These are phyloP conservation scores for Zelleria hepariella DNA, from an alignment of 2,888 invertebrate species.

Conservation along the genomic window DNA sequence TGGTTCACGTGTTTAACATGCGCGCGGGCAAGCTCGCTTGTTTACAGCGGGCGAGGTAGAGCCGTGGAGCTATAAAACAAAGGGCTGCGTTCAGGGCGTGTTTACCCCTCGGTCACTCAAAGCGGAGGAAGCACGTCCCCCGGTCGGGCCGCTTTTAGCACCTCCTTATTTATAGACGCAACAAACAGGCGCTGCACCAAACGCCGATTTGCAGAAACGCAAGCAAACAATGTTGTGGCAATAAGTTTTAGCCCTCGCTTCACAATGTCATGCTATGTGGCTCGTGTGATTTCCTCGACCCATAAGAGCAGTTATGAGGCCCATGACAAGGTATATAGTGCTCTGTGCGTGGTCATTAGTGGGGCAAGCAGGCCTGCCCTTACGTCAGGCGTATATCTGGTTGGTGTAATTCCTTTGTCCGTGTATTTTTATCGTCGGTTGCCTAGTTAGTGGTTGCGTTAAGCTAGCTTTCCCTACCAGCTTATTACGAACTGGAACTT, in stretches of 20 bases:
- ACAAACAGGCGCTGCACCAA: conserved; percentile 43
- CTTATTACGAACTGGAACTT: conserved; percentile 22
- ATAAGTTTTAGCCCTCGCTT: conserved; percentile 4
- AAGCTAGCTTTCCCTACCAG: conserved; percentile 62
- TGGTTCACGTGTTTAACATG: conserved; percentile 39
- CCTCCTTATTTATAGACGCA: conserved; percentile 68
- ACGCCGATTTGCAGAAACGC: conserved; percentile 60
- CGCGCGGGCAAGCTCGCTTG: conserved; percentile 20
- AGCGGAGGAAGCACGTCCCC: conserved; percentile 67
- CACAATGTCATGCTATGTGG: neutral
- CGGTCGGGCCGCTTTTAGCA: conserved; percentile 67
- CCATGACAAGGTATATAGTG: neutral
- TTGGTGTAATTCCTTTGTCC: conserved; percentile 62
- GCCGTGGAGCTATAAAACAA: conserved; percentile 54
- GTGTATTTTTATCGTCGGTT: conserved; percentile 42
- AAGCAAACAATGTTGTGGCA: conserved; percentile 44
- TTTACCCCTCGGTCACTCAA: conserved; percentile 65
- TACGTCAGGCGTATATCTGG: conserved; percentile 42
- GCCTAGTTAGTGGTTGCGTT: conserved; percentile 39
- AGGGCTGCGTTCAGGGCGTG: conserved; percentile 53
- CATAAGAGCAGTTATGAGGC: conserved; percentile 15
- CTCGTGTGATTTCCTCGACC: conserved; percentile 10
- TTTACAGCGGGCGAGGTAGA: conserved; percentile 25
- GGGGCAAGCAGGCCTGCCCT: conserved; percentile 37
- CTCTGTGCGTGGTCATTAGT: conserved; percentile 30